Percentiles rank a stretch among this genome's conserved stretches.
phyloP scores from a whole-genome alignment of 2,113 vertebrate genomes.

The Misgurnus anguillicaudatus region DNA sequence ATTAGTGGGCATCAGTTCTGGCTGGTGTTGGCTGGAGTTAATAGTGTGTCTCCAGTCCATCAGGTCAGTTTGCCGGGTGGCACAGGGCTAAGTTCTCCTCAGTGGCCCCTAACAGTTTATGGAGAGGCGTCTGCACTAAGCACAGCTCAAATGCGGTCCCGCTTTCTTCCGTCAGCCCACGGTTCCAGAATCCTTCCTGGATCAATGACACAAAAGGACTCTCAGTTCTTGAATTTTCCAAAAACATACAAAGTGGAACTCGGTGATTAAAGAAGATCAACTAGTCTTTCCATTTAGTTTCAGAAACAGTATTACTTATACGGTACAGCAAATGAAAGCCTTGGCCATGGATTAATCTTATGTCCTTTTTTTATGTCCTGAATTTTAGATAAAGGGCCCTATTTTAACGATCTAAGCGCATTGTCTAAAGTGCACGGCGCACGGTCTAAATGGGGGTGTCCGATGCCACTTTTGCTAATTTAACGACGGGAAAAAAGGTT shows the following conservation, averaged over 20 bases:
- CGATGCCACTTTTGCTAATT: no score
- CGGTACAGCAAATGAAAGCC: neutral
- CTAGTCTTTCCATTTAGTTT: neutral
- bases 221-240: slow-evolving; percentile 11
- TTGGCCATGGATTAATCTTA: neutral
- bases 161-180: neutral
- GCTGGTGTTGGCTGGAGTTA: slow-evolving; percentile 51
- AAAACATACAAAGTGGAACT: slow-evolving; percentile 2
- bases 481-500: no score
- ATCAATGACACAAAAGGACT: slow-evolving; percentile 19
- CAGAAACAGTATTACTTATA: neutral
- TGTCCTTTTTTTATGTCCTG: no score
- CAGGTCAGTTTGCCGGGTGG: slow-evolving; percentile 43
- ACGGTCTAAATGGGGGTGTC: no score
- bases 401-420: no score
- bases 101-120: slow-evolving; percentile 39
- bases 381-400: no score
- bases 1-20: slow-evolving; percentile 49
- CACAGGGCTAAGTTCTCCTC: slow-evolving; percentile 33
- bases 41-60: slow-evolving; percentile 57
- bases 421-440: no score
- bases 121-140: slow-evolving; percentile 28
- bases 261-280: neutral
- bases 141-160: slow-evolving; percentile 2
- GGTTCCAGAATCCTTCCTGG: slow-evolving; percentile 18